Percentiles rank a stretch among this genome's conserved stretches.
Evolutionary conservation across 2,113 vertebrate genomes (phyloP).

Genomic region (Eolophus roseicapilla): DNA sequence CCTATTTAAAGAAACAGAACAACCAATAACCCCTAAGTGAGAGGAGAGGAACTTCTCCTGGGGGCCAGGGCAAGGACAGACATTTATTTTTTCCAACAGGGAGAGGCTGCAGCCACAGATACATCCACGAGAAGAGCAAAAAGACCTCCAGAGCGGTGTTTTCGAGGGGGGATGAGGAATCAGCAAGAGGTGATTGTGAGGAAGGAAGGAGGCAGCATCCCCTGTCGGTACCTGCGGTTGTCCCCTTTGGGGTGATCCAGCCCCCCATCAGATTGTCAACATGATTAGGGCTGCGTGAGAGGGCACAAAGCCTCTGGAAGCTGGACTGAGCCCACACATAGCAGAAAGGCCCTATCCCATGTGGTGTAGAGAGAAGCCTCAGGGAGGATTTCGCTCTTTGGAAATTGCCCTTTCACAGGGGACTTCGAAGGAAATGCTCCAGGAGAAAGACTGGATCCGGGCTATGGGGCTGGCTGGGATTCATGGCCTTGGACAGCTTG

Average conservation of each 20-base stretch:
- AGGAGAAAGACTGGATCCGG: not conserved
- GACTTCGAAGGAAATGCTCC: not conserved
- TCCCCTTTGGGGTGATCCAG: not conserved
- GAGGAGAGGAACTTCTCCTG: not conserved
- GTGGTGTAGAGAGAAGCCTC: rapidly evolving
- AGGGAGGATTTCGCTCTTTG: rapidly evolving
- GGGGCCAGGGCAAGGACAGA: not conserved
- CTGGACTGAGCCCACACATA: rapidly evolving
- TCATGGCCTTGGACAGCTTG: not conserved
- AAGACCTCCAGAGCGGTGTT: not conserved
- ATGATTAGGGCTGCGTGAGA: rapidly evolving
- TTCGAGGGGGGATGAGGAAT: not conserved
- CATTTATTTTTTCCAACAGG: not conserved
- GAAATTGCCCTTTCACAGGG: not conserved
- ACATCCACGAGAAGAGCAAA: not conserved
- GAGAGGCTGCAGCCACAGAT: not conserved
- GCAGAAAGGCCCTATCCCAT: not conserved
- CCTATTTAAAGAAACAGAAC: not conserved
- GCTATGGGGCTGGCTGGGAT: not conserved
- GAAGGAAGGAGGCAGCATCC: not conserved
- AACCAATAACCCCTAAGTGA: not conserved
- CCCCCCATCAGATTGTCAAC: not conserved
- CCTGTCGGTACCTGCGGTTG: not conserved
- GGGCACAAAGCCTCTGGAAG: not conserved
- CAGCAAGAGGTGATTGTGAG: not conserved